Evolutionary conservation across 2,113 vertebrate species (phyloP).

Genomic region (Tragelaphus imberbis): DNA sequence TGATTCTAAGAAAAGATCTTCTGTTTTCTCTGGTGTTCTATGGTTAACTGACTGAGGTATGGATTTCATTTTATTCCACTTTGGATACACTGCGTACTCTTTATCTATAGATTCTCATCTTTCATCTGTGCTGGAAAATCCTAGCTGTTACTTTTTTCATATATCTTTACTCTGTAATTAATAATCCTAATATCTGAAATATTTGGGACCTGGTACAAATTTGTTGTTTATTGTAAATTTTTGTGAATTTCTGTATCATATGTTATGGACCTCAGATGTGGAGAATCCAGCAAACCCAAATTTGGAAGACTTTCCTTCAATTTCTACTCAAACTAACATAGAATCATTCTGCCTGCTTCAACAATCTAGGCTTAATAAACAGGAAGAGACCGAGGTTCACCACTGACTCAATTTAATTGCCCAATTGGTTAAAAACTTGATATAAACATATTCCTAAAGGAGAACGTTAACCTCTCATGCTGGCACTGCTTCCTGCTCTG

Average conservation of each 20-base stretch:
- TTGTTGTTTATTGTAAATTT: background rate
- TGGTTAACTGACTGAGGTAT: background rate
- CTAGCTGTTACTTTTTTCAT: background rate
- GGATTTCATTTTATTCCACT: background rate
- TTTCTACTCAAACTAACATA: background rate
- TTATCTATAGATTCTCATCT: background rate
- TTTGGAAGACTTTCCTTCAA: background rate
- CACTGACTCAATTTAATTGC: background rate
- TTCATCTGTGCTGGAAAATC: background rate
- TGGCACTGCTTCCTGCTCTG: background rate
- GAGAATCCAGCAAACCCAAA: background rate
- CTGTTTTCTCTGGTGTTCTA: background rate
- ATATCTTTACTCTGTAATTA: background rate
- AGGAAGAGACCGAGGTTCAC: background rate
- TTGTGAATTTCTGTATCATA: background rate
- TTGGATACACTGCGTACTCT: background rate
- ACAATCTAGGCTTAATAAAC: background rate
- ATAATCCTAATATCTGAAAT: background rate
- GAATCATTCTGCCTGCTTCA: background rate
- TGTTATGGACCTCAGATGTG: background rate
- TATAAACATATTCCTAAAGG: background rate
- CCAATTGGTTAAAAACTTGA: background rate
- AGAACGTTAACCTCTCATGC: background rate
- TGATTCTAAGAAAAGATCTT: background rate
- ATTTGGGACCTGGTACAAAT: background rate